Evolutionary conservation across 1,140 invertebrate genomes (phyloP).

Genomic region (Drosophila ananassae): DNA sequence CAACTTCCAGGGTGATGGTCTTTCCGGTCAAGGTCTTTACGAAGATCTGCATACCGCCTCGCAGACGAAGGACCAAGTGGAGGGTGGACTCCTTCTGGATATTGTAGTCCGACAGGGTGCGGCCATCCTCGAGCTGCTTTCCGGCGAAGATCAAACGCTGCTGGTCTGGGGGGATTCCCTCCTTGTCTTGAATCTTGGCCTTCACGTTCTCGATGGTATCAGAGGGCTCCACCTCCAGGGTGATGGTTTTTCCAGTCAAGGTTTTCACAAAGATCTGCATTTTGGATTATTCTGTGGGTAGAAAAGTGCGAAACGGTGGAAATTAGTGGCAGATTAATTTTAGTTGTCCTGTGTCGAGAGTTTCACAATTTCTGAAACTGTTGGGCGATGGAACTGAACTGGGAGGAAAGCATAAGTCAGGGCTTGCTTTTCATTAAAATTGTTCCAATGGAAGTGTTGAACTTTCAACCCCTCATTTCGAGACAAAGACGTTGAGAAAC

Average conservation of each 20-base stretch:
- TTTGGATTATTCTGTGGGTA: constrained; percentile 52
- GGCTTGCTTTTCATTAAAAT: constrained; percentile 8
- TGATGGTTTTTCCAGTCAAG: constrained; percentile 90
- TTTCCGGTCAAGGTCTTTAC: constrained; percentile 93
- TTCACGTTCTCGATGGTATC: constrained; percentile 94
- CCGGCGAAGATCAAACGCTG: constrained; percentile 88
- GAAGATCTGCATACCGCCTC: constrained; percentile 92
- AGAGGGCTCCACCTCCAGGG: constrained; percentile 89
- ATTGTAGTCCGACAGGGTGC: constrained; percentile 91
- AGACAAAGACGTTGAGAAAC: constrained; percentile 19
- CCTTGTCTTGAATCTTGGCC: constrained; percentile 91
- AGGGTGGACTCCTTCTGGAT: constrained; percentile 96
- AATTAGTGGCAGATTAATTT: constrained; percentile 23
- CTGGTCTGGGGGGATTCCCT: constrained; percentile 90
- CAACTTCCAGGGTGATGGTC: constrained; percentile 92
- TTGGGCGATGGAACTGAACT: background rate
- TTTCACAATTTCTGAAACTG: constrained; percentile 17
- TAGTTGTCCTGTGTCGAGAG: constrained; percentile 1
- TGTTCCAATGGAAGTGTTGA: background rate
- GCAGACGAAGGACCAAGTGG: constrained; percentile 92
- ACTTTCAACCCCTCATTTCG: background rate
- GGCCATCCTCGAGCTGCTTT: constrained; percentile 90
- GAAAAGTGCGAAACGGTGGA: constrained; percentile 18
- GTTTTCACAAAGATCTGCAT: constrained; percentile 86
- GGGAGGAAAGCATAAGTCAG: background rate